Percentiles rank a stretch among this genome's conserved stretches.
phyloP scores from a whole-genome alignment of 1,140 invertebrate genomes.

The Drosophila insularis region DNA sequence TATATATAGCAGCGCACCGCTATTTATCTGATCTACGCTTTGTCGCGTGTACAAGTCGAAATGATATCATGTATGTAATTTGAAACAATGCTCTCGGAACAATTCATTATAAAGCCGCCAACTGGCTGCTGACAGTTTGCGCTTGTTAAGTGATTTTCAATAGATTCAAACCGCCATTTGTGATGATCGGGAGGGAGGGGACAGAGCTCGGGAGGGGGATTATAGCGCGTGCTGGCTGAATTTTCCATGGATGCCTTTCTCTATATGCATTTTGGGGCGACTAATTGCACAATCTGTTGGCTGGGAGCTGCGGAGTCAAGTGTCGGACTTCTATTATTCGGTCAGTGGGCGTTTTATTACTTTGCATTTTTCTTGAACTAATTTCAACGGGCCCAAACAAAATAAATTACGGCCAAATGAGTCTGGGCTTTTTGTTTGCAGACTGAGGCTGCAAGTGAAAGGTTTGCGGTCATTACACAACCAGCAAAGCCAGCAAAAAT shows the following conservation, averaged over 20 bases:
- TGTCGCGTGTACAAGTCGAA: conserved; percentile 64
- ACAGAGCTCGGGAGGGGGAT: neutral
- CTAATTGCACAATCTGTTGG: conserved; percentile 66
- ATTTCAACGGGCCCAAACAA: conserved; percentile 69
- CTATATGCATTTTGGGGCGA: conserved; percentile 54
- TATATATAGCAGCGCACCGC: neutral
- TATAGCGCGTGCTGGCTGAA: conserved; percentile 51
- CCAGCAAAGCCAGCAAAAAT: conserved; percentile 30
- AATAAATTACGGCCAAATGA: conserved; percentile 76
- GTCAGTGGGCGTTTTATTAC: conserved; percentile 67
- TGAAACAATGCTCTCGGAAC: conserved; percentile 70
- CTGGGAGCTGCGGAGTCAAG: conserved; percentile 50
- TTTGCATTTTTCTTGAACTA: conserved; percentile 62
- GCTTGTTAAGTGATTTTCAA: conserved; percentile 80
- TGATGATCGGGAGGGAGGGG: neutral
- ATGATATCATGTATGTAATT: conserved; percentile 80
- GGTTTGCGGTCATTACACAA: conserved; percentile 70
- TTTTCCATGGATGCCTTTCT: conserved; percentile 44
- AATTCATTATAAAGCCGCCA: conserved; percentile 73
- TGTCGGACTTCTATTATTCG: conserved; percentile 60
- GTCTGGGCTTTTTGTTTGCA: conserved; percentile 53
- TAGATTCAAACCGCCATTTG: conserved; percentile 54
- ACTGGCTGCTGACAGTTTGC: conserved; percentile 71
- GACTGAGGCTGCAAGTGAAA: conserved; percentile 55
- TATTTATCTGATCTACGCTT: conserved; percentile 68